Conservation (phyloP, 2,888 invertebrate species). For the Aporophyla nigra region DNA sequence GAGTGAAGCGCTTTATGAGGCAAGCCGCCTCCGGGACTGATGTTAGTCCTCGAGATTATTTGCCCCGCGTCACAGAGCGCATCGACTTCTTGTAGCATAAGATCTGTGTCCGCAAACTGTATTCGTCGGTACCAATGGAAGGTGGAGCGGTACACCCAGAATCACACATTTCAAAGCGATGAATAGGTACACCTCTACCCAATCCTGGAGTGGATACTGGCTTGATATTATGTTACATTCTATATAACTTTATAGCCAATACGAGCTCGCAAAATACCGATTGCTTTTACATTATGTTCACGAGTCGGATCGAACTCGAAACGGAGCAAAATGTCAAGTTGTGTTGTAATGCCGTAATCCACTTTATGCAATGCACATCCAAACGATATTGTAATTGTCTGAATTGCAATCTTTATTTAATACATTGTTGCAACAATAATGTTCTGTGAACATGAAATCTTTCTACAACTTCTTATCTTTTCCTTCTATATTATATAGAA, state of each 20-base stretch:
- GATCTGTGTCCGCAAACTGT: too few species aligned
- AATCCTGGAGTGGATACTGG: too few species aligned
- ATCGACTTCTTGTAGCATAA: too few species aligned
- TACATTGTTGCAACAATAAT: conserved; percentile 19
- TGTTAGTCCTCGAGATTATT: too few species aligned
- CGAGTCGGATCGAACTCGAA: conserved; percentile 30
- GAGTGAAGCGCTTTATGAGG: too few species aligned
- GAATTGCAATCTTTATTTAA: conserved; percentile 40
- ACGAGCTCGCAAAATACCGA: conserved; percentile 19
- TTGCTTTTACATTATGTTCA: conserved; percentile 36
- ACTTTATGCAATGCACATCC: conserved; percentile 57
- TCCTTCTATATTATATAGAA: not conserved
- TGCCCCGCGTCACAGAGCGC: too few species aligned
- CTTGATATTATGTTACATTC: not conserved
- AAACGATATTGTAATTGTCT: conserved; percentile 52
- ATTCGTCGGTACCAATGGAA: too few species aligned
- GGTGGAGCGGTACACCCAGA: too few species aligned
- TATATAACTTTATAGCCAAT: conserved; percentile 17
- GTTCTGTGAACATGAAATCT: conserved; percentile 18
- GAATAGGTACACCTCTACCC: not conserved
- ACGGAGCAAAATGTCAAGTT: conserved; percentile 57
- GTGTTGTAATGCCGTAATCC: conserved; percentile 53
- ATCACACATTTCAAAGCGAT: too few species aligned
- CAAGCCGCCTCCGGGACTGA: too few species aligned
- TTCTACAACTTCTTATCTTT: not conserved